Evolutionary conservation across 2,797 vertebrate genomes (phyloP), one percentile per base, ranked within the genome.

Genomic region (Bucorvus abyssinicus): DNA sequence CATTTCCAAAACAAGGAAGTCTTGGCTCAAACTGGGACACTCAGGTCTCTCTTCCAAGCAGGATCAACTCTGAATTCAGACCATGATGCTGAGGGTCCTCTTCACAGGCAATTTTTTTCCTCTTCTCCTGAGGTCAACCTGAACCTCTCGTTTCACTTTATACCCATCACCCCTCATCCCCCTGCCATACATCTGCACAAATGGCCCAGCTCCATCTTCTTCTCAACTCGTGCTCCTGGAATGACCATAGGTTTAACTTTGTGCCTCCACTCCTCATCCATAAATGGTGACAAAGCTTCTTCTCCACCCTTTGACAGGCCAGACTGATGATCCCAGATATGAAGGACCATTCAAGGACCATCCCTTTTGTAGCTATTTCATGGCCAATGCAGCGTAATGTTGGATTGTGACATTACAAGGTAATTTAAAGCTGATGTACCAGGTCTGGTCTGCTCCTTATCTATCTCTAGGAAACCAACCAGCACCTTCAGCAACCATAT

Each of bases 201-300:
- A 38, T 6, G 29, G 15, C 8, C 57, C 57, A 49, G 29, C 24
- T 84, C 60, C 60, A 38, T 10, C 20, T 47, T 61, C 59, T 73
- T 59, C 45, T 36, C n/a, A 23, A 47, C 50, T 49, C 38, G 17
- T 19, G 26, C n/a, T 87, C 16, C 26, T n/a, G 8, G n/a, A 79
- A 44, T 5, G 29, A 19, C 26, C 36, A 11, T n/a, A 18, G 21
- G 38, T 90, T 74, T 76, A 20, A 15, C 47, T 45, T 56, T 10
- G 10, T 24, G 4, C 17, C 9, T 20, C 34, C 1, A 0, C 42
- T 65, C 27, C 55, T 36, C 7, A 5, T 10, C 30, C 18, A 2
- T 50, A 38, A n/a, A 8, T 8, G 38, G 50, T 32, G 36, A 68
- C 56, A 56, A 8, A 60, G 21, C 45, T 82, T 61, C 61, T 34